Base-by-base conservation (phyloP, 2,113 vertebrate genomes). In the Lasiurus cinereus region DNA sequence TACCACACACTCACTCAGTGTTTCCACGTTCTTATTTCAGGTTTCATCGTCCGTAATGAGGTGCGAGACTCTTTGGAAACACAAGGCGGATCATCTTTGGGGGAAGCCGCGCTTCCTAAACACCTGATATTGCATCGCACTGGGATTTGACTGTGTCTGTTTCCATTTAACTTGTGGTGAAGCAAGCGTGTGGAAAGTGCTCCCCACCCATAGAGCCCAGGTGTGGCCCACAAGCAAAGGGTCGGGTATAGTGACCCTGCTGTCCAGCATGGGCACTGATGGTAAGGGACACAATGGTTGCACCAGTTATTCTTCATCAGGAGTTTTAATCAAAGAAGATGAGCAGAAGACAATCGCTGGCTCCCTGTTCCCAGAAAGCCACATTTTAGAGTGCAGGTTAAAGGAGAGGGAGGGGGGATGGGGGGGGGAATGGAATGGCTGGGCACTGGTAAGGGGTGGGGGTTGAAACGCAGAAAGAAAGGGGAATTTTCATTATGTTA, bases 41-140 rank as follows among this genome's bases (percentile, higher is more conserved):
- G 97, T 99, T 99, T 97, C 98, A 99, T 95, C 98, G 98, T 97
- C 98, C 98, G 0, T 99, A 98, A 96, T 39, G 94, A 90, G 97
- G 92, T 72, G 64, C 48, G 31, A 85, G 90, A 93, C 94, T 83
- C 43, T 95, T 77, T 1, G 96, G 88, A 95, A 96, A 96, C 88
- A 80, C 6, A 72, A 72, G 77, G 90, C 93, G 92, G 96, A 1
- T 92, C 96, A 97, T 96, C 97, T 97, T 97, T 92, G 86, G 93
- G 95, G 89, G 97, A 97, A 97, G 95, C 69, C 52, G 82, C 85
- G 62, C 14, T 33, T 97, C 97, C 96, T 93, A 93, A 97, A 97
- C 96, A 96, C 90, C 97, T 69, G 77, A 97, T 94, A 96, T 92
- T 97, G 97, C 97, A 97, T 93, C 97, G 97, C 97, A 97, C 98